Evolutionary conservation across 2,113 vertebrate genomes (phyloP), one percentile per base, ranked within the genome.

Genomic region (Podocnemis expansa): DNA sequence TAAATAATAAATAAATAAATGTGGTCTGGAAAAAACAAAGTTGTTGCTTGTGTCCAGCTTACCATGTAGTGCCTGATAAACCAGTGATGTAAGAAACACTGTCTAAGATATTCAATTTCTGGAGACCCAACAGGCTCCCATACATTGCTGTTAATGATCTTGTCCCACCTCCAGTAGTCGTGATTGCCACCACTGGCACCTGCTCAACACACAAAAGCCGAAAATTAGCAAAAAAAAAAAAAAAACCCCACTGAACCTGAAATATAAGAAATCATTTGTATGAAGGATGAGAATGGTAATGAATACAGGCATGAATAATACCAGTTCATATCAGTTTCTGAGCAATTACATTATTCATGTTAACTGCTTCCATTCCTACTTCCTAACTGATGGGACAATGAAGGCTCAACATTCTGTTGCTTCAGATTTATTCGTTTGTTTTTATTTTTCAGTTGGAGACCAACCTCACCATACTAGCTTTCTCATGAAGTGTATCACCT

Each of bases 51-150:
- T 91, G 75, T 89, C 89, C 78, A 81, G 49, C 98, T 98, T 96
- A 99, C 99, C 99, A 99, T 95, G 99, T 99, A 73, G 99, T 98
- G 14, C 99, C 99, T 3, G 99, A 99, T 78, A 99, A 98, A 43
- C 98, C 98, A 1, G 98, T 98, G 22, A 99, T 98, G 93, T 99
- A 99, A 90, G 96, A 98, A 78, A 98, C 82, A 60, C 98, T 97
- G 85, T 99, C 98, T 24, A 99, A 88, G 17, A 99, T 88, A 63
- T 98, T 98, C 91, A 99, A 93, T 19, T 98, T 98, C 98, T 99
- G 98, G 45, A 99, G 98, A 5, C 97, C 98, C 89, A 97, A 97
- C 90, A 99, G 95, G 95, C 98, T 98, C 78, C 99, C 99, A 0
- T 98, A 98, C 96, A 98, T 97, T 2, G 98, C 96, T 0, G 98